Base-by-base conservation (phyloP, 2,888 invertebrate species). In the Girardia tigrina region DNA sequence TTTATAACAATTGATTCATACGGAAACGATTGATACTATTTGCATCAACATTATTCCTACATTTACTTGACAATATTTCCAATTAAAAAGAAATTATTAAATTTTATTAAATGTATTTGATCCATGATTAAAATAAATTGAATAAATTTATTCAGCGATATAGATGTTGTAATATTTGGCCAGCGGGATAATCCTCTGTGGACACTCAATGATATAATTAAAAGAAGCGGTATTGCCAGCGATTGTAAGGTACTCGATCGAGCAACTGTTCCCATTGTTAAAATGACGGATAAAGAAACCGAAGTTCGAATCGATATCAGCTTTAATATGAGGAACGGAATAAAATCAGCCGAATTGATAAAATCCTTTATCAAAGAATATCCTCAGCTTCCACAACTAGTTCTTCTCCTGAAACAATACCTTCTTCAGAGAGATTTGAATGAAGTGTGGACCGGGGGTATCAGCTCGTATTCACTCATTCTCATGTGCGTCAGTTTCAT, bases 401-500 rank as follows among this genome's bases (percentile, higher is more conserved):
- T 97, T 82, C 90, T 97, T 86, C 93, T 98, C 78, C 88, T 99
- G 81, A 98, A 98, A 87, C 97, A 98, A 87, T 98, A 97, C 87
- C 89, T 98, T 79, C 88, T 94, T 79, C 93, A 97, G 87, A 89
- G 97, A 82, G 94, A 95, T 87, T 89, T 98, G 82, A 98, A 98
- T 86, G 97, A 98, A 88, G 97, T 98, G 82, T 99, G 95, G 87
- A 95, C 94, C 79, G 95, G 98, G 79, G 98, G 98, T 84, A 94
- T 99, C 85, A 94, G 94, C 80, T 97, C 95, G 78, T 98, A 99
- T 87, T 93, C 94, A 83, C 89, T 98, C 80, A 95, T 97, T 84
- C 89, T 98, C 79, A 92, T 99, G 91, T 92, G 93, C 84, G 92
- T 97, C 86, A 94, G 93, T 87, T 98, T 97, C 86, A 88, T 98